These are phyloP conservation scores for Amblyjoppa fuscipennis DNA, from an alignment of 2,888 invertebrate genomes.

Conservation along the genomic window DNA sequence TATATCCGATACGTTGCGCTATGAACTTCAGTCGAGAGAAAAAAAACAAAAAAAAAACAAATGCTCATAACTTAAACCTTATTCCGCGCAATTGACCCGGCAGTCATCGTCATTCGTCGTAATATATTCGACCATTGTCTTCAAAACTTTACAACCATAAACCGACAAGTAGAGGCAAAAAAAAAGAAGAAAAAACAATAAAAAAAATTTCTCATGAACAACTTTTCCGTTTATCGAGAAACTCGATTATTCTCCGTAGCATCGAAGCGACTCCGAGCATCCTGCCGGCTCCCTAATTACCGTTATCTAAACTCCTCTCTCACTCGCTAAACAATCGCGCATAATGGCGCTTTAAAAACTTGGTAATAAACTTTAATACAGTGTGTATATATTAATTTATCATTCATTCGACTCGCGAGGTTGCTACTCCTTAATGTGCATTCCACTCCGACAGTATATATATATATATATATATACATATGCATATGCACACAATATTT, in stretches of 20 bases:
- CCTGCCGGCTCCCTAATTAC: slow-evolving; percentile 59
- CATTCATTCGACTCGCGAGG: slow-evolving; percentile 47
- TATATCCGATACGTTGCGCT: not conserved
- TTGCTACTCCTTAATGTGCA: slow-evolving; percentile 41
- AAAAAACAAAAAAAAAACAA: not conserved
- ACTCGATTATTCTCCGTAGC: slow-evolving; percentile 3
- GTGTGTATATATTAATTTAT: slow-evolving; percentile 50
- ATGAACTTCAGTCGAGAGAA: not conserved
- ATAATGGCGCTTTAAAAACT: slow-evolving; percentile 47
- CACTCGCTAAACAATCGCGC: slow-evolving; percentile 51
- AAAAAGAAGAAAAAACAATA: not conserved
- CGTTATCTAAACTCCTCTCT: slow-evolving; percentile 62
- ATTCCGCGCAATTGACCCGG: not conserved
- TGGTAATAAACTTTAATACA: slow-evolving; percentile 48
- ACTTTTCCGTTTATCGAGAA: slow-evolving; percentile 48
- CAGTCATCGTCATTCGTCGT: not conserved
- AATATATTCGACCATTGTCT: slow-evolving; percentile 5
- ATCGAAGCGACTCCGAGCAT: slow-evolving; percentile 42
- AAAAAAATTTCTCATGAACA: slow-evolving; percentile 44
- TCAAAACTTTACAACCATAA: not conserved
- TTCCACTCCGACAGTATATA: slow-evolving; percentile 3
- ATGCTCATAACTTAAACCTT: not conserved
- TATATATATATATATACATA: slow-evolving; percentile 1
- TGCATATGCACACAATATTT: not conserved
- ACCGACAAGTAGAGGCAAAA: not conserved